phyloP scores from a whole-genome alignment of 2,797 vertebrate species.

The Hemitrygon akajei region DNA sequence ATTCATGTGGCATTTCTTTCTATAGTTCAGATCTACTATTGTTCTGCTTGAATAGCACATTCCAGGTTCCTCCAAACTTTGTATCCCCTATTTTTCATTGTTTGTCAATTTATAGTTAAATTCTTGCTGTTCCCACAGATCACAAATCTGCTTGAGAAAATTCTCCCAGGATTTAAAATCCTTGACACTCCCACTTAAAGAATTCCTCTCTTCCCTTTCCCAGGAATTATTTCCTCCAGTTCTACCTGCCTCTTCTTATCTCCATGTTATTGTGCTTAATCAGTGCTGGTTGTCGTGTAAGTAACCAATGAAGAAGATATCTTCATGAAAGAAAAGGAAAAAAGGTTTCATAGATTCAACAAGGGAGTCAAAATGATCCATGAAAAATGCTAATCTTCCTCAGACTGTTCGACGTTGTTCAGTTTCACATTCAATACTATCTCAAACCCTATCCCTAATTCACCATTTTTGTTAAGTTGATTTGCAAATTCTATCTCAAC shows the following conservation, averaged over 20 bases:
- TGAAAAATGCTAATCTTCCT: background rate
- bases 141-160: background rate
- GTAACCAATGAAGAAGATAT: background rate
- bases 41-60: background rate
- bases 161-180: background rate
- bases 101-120: background rate
- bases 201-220: background rate
- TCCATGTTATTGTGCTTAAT: background rate
- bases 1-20: background rate
- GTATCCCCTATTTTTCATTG: background rate
- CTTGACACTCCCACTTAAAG: background rate
- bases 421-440: too few relatives aligned
- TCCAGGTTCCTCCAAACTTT: background rate
- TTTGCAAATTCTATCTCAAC: too few relatives aligned
- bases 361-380: background rate
- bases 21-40: background rate
- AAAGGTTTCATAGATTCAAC: background rate
- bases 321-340: background rate
- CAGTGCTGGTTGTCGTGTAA: background rate
- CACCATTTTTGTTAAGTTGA: background rate
- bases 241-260: background rate
- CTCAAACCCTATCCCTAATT: background rate
- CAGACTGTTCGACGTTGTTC: too few relatives aligned
- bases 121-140: background rate
- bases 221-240: background rate